These are phyloP conservation scores for Bufo bufo DNA, from an alignment of 2,113 vertebrate genomes.

Conservation along the genomic window DNA sequence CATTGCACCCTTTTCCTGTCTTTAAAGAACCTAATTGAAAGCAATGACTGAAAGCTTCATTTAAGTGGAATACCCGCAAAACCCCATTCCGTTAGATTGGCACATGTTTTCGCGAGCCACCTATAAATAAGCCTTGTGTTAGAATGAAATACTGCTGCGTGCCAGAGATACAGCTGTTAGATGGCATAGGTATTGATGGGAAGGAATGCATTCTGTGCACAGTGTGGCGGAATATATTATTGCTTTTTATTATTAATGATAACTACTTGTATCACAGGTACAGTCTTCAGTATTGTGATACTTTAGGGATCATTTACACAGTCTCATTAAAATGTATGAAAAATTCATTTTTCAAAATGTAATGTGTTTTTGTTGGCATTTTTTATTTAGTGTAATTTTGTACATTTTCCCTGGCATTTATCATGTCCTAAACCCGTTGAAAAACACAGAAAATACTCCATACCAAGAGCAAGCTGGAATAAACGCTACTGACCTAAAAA, in stretches of 20 bases:
- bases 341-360: too few species aligned
- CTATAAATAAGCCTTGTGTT: conserved; percentile 68
- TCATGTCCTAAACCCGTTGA: too few species aligned
- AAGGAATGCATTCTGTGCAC: not conserved
- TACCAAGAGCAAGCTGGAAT: too few species aligned
- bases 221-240: not conserved
- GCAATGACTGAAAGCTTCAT: conserved; percentile 67
- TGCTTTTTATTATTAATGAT: not conserved
- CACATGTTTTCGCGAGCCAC: conserved; percentile 62
- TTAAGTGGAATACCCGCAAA: conserved; percentile 71
- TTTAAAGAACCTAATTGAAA: conserved; percentile 69
- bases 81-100: conserved; percentile 73
- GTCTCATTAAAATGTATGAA: too few species aligned
- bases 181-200: not conserved
- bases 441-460: too few species aligned
- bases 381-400: too few species aligned
- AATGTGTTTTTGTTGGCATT: too few species aligned
- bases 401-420: too few species aligned
- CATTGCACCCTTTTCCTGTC: conserved; percentile 65
- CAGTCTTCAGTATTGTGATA: too few species aligned
- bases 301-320: too few species aligned
- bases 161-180: not conserved
- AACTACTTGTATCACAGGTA: too few species aligned
- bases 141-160: not conserved
- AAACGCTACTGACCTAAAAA: too few species aligned